Conservation (phyloP, 2,888 invertebrate genomes). For the Leptinotarsa haldemani region DNA sequence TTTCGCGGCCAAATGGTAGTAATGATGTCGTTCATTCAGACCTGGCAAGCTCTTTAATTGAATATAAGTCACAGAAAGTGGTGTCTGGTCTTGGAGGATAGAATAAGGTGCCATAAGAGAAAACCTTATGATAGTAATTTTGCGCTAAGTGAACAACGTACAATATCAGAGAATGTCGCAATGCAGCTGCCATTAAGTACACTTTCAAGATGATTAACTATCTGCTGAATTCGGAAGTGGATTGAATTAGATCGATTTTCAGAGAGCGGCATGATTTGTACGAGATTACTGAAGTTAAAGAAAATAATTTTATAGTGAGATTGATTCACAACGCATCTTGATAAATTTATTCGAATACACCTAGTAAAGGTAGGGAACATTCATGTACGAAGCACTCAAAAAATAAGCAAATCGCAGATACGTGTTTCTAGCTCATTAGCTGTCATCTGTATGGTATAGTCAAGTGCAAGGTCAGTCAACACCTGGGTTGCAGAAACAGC, state of each 20-base stretch:
- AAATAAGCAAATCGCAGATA: no score
- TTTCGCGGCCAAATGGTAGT: conserved; percentile 34
- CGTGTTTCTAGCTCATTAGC: no score
- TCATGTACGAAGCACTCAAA: no score
- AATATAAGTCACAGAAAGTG: conserved; percentile 50
- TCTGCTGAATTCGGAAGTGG: conserved; percentile 29
- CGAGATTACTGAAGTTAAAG: background rate
- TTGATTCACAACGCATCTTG: no score
- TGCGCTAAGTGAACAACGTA: conserved; percentile 45
- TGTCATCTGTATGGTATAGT: no score
- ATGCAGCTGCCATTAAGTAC: conserved; percentile 46
- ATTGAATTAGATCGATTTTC: background rate
- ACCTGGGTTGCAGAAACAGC: no score
- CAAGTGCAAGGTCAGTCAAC: no score
- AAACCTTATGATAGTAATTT: conserved; percentile 39
- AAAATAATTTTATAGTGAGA: no score
- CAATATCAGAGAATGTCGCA: conserved; percentile 51
- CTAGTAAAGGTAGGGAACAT: no score
- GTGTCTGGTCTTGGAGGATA: conserved; percentile 36
- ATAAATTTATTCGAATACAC: no score
- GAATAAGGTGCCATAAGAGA: conserved; percentile 41
- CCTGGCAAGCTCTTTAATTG: conserved; percentile 51
- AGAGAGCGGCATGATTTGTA: background rate
- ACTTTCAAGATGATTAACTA: conserved; percentile 36
- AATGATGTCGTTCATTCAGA: conserved; percentile 43